phyloP scores from a whole-genome alignment of 2,888 invertebrate genomes.

The Ischnura elegans region DNA sequence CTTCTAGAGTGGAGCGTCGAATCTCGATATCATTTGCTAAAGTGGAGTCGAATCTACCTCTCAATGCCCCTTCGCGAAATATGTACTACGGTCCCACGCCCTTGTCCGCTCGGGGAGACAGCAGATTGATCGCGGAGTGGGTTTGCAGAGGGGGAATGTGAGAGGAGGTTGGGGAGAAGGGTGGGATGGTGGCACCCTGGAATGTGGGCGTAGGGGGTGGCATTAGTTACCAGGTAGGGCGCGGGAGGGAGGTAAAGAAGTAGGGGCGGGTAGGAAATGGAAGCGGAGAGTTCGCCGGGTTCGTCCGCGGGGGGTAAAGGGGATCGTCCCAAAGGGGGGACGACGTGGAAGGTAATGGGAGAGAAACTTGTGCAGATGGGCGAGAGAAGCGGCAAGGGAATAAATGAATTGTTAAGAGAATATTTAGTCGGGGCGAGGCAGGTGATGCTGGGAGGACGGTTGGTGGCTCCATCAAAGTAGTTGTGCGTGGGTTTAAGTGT shows the following conservation, averaged over 20 bases:
- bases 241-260: background rate
- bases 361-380: background rate
- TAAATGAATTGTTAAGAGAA: background rate
- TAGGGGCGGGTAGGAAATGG: background rate
- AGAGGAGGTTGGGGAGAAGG: slow-evolving; percentile 54
- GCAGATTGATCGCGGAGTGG: slow-evolving; percentile 38
- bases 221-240: background rate
- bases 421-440: background rate
- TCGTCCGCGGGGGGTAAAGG: too few relatives aligned
- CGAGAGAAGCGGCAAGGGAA: background rate
- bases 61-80: too few relatives aligned
- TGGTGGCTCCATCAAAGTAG: background rate
- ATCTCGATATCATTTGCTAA: too few relatives aligned
- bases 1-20: too few relatives aligned
- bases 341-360: background rate
- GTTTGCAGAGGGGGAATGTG: background rate
- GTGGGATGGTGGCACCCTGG: background rate
- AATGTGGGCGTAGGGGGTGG: background rate
- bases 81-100: background rate
- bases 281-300: background rate
- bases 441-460: background rate
- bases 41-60: too few relatives aligned
- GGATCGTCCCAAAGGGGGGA: background rate
- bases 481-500: background rate
- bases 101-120: background rate